Evolutionary conservation across 2,797 vertebrate genomes (phyloP), one percentile per base, ranked within the genome.

Genomic region (Eulemur albifrons): DNA sequence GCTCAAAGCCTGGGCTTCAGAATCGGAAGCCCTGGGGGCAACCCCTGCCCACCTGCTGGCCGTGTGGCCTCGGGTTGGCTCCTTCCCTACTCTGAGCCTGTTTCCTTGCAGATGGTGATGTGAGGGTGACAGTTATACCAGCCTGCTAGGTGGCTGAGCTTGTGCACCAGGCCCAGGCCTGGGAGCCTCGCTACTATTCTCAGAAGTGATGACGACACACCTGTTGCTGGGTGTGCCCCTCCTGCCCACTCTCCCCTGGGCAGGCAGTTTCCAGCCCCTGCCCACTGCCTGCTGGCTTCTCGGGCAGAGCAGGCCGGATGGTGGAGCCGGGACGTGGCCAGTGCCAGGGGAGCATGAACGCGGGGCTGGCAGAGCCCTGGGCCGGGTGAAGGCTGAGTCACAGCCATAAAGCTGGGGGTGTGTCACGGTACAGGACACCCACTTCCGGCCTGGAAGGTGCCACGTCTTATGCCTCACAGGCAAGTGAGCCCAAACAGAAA

Each of bases 351-450:
- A 40, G 54, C 40, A 61, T 25, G 40, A 40, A 30, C 25, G 0
- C 0, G 0, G 45, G 38, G 30, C 15, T 2, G 67, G 85, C 91
- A 76, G 67, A 77, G 87, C 40, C 52, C 40, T 8, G 57, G 75
- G 38, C 65, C 9, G 30, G 32, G 57, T 1, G 75, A 27, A 25
- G 86, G 91, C 75, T 95, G 95, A 96, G 93, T 97, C 96, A 97
- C 6, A 30, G 38, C 35, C n/a, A 32, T 77, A 52, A 83, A 76
- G 43, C 25, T 25, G 77, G 50, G 75, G 57, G 65, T 52, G 54
- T 77, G 76, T 92, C 92, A 0, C 0, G 0, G 79, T 59, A 90
- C 30, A 18, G 1, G 27, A 92, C 30, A 38, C 82, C 76, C 90
- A 54, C 91, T 93, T 95, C 88, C 52, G 21, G 73, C 69, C 54